Percentiles rank a stretch among this genome's conserved stretches.
Evolutionary conservation across 2,888 invertebrate species (phyloP).

Genomic region (Linyphia triangularis): DNA sequence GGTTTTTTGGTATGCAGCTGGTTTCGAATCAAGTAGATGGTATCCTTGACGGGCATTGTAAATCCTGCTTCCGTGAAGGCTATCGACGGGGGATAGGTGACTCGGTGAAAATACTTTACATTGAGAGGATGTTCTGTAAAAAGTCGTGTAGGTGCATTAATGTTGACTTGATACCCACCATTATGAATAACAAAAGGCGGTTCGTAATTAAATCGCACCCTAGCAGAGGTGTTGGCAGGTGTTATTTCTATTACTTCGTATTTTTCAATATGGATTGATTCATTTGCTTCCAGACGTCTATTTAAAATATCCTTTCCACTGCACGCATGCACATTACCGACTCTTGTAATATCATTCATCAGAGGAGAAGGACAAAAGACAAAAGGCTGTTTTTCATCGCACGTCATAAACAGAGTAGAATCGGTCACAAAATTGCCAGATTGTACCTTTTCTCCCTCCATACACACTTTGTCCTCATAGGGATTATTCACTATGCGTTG

Average conservation of each 20-base stretch:
- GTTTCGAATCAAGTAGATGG: neutral
- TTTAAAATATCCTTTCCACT: neutral
- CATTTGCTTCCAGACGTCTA: neutral
- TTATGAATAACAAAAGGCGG: too few species aligned
- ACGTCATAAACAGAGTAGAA: neutral
- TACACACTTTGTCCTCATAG: too few species aligned
- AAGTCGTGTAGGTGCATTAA: too few species aligned
- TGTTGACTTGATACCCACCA: too few species aligned
- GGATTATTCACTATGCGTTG: neutral
- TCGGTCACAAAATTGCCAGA: conserved; percentile 39
- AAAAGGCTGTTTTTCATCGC: conserved; percentile 3
- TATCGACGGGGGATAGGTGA: too few species aligned
- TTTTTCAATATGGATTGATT: neutral
- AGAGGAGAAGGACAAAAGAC: conserved; percentile 19
- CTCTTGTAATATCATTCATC: neutral
- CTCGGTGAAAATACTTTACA: too few species aligned
- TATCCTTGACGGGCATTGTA: too few species aligned
- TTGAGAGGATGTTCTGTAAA: too few species aligned
- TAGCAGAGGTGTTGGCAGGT: neutral
- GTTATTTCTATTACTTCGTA: too few species aligned
- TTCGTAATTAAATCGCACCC: neutral
- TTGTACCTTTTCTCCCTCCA: neutral
- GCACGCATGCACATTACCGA: neutral
- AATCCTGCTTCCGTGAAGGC: too few species aligned
- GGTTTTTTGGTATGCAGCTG: neutral